Evolutionary conservation across 2,797 vertebrate species (phyloP), one percentile per base, ranked within the genome.

Genomic region (Danio kyathit): DNA sequence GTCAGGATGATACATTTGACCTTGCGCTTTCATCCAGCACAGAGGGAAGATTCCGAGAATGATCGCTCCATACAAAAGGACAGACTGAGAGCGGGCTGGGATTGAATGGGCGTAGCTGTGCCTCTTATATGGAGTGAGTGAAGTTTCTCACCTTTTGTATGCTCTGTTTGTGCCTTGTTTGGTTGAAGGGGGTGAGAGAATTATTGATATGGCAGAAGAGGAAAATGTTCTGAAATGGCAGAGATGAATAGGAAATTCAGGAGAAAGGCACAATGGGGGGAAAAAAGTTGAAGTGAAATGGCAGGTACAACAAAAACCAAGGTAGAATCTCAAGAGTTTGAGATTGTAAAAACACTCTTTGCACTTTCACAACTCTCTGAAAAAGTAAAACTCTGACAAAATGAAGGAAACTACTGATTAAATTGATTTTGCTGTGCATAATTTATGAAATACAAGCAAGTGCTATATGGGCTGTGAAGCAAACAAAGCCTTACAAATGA

Each of bases 1-100:
- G 48, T 81, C 72, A 74, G 21, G 16, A 61, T 77, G 69, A 77
- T 52, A 79, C 49, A 67, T 75, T 73, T 72, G 51, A 79, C 85
- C 46, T 74, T 70, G 73, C 14, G 21, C 65, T 74, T 82, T 85
- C 52, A 84, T 75, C 60, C 76, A 77, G 61, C 60, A 44, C 54
- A 56, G 63, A 73, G 19, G 66, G 40, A 79, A 77, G 61, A 80
- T 84, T 60, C 21, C 19, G 44, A 59, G n/a, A 85, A 40, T 8
- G 29, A 44, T 65, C 10, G 61, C 51, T 79, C 14, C 1, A 71
- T 52, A 56, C 80, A 54, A 71, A 74, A 71, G 66, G 9, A 63
- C 46, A 60, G 44, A 63, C 46, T 71, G 57, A 79, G 38, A 51
- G 65, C 52, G n/a, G 12, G 17, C 12, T 48, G 65, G n/a, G 44